Percentiles rank a stretch among this genome's conserved stretches.
Evolutionary conservation across 2,888 invertebrate genomes (phyloP).

Genomic region (Erynnis tages): DNA sequence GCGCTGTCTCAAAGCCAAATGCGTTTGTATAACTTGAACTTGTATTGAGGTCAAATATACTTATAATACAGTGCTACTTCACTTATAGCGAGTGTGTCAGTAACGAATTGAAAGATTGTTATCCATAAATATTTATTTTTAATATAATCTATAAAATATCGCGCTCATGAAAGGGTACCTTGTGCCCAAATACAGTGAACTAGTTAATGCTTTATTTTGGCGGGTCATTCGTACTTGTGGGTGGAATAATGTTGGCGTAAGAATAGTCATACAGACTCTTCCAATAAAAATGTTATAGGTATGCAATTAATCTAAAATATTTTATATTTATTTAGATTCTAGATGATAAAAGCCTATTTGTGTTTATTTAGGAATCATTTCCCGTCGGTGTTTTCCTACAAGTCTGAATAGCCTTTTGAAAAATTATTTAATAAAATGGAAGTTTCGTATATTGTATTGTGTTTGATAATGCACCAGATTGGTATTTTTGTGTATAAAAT

Average conservation of each 20-base stretch:
- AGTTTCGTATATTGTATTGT: too few species aligned
- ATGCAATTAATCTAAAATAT: neutral
- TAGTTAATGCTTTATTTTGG: neutral
- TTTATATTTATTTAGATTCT: neutral
- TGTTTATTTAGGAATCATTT: neutral
- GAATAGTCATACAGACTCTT: too few species aligned
- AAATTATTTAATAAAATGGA: neutral
- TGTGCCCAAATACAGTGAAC: conserved; percentile 6
- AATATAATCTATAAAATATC: conserved; percentile 11
- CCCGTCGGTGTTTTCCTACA: neutral
- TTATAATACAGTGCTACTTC: too few species aligned
- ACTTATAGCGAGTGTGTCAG: too few species aligned
- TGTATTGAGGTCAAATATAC: too few species aligned
- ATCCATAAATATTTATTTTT: neutral
- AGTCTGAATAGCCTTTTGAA: conserved; percentile 4
- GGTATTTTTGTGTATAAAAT: neutral
- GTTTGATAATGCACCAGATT: conserved; percentile 5
- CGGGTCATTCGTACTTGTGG: neutral
- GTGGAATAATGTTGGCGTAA: neutral
- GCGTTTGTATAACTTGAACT: too few species aligned
- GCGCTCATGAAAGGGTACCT: conserved; percentile 19
- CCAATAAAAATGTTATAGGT: too few species aligned
- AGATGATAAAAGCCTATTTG: too few species aligned
- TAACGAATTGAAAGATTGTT: too few species aligned
- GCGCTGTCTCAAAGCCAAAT: too few species aligned